Evolutionary conservation across 2,113 vertebrate genomes (phyloP), one percentile per base, ranked within the genome.

Genomic region (Mesembrinibis cayennensis): DNA sequence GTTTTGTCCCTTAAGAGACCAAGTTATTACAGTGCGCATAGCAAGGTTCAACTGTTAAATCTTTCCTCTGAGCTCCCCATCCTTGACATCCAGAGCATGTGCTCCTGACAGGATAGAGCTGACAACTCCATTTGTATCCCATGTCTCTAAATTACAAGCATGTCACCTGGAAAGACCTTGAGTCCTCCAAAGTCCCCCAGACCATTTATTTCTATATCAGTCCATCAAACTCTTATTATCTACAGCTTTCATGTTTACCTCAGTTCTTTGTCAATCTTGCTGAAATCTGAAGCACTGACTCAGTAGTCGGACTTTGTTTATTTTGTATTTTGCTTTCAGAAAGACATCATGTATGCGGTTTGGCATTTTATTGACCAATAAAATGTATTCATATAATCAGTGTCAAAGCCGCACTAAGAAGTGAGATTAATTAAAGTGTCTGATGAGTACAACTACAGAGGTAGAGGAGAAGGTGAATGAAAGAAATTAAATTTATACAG

Each of bases 51-150:
- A 34, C 29, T 81, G 70, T 71, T 71, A 89, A 80, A 59, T 87
- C 50, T 45, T 89, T 96, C 30, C 36, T 34, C 59, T 83, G 62
- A 96, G 18, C 21, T 80, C 56, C 74, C 74, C 58, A 63, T 94
- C 50, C 81, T 96, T 93, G 85, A 80, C 26, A 91, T 90, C 36
- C 55, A 96, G 70, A 97, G 32, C 32, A 71, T 47, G 40, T 77
- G 61, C 38, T 79, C 32, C 36, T 72, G 71, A 92, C 89, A 96
- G 47, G 34, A 92, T 13, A 49, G 78, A 73, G 40, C 36, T 96
- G 70, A 92, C 71, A 95, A 82, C 15, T 96, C 79, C 55, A 88
- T 97, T 97, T 74, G 61, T 80, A 93, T 90, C 79, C 69, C 82
- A 66, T 34, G 82, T 81, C 17, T 89, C 44, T 90, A 89, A 95